Base-by-base conservation (phyloP, 2,113 vertebrate genomes). In the Myotis brandtii region DNA sequence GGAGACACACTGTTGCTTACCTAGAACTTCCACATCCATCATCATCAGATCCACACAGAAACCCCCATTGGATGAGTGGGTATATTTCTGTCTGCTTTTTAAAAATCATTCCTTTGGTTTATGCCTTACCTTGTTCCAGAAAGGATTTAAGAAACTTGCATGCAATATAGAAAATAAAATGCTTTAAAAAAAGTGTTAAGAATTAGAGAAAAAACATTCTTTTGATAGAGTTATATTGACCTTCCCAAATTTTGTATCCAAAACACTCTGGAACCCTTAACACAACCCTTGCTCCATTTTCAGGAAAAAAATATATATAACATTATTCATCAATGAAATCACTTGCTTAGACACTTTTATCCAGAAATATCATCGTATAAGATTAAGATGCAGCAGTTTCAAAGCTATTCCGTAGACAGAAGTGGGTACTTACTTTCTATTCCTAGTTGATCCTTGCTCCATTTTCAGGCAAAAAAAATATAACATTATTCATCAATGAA, bases 41-140 rank as follows among this genome's bases (percentile, higher is more conserved):
- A 48, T 79, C 7, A 46, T 89, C 69, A 54, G 37, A 81, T 30
- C 87, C n/a, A 92, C 67, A 72, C 37, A 90, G 90, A 95, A 94
- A 43, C 48, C n/a, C 21, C 17, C 37, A 1, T 32, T 14, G 48
- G 17, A 13, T 70, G 12, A 25, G 12, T 83, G 9, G 70, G 2
- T 37, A 37, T 46, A 21, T 69, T 75, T 92, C 34, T 91, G 14
- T 30, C 25, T 90, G 2, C 18, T 79, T 88, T 80, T 72, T 52
- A 40, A 25, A 87, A 34, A 43, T 64, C 3, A 40, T 52, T 62
- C 52, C 14, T n/a, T 70, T 91, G 72, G 11, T 73, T 80, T 90
- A 46, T 86, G 1, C 3, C 20, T 66, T 94, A 20, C 23, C 52
- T 89, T 76, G 14, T 88, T 94, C 30, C 10, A 81, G 50, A 80